Conservation (phyloP, 2,888 invertebrate species). For the Machimus atricapillus region DNA sequence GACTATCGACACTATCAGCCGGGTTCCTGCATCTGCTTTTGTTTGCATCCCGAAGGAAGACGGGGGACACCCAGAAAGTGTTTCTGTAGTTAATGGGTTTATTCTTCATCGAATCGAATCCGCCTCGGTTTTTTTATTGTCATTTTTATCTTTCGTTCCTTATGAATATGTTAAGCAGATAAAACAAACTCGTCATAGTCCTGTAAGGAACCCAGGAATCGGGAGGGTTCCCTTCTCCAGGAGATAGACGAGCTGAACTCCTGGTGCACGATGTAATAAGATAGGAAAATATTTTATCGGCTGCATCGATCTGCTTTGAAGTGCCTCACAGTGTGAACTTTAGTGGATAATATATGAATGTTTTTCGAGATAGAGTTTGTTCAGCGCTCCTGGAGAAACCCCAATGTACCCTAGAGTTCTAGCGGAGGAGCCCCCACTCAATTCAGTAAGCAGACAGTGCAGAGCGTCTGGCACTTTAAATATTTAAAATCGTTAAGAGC, state of each 20-base stretch:
- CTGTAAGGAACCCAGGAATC: neutral
- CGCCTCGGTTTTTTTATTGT: neutral
- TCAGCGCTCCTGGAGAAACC: neutral
- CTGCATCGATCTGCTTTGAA: slow-evolving; percentile 32
- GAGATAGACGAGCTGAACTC: neutral
- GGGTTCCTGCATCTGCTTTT: neutral
- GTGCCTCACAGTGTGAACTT: slow-evolving; percentile 13
- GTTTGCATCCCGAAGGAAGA: neutral
- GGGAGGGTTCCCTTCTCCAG: neutral
- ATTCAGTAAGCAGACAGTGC: neutral
- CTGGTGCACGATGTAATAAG: slow-evolving; percentile 27
- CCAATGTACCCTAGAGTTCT: neutral
- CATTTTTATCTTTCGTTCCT: slow-evolving; percentile 35
- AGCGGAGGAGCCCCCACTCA: neutral
- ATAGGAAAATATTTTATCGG: slow-evolving; percentile 37
- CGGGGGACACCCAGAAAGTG: neutral
- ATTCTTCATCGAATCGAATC: slow-evolving; percentile 39
- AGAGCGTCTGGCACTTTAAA: neutral
- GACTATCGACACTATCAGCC: neutral
- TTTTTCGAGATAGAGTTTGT: slow-evolving; percentile 22
- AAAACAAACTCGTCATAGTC: slow-evolving; percentile 19
- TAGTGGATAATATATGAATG: slow-evolving; percentile 30
- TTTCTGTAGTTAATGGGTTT: slow-evolving; percentile 42
- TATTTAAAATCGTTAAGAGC: slow-evolving; percentile 25
- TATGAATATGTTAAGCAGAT: slow-evolving; percentile 43